Conservation (phyloP, 2,888 invertebrate species). For the Subacronicta megacephala region DNA sequence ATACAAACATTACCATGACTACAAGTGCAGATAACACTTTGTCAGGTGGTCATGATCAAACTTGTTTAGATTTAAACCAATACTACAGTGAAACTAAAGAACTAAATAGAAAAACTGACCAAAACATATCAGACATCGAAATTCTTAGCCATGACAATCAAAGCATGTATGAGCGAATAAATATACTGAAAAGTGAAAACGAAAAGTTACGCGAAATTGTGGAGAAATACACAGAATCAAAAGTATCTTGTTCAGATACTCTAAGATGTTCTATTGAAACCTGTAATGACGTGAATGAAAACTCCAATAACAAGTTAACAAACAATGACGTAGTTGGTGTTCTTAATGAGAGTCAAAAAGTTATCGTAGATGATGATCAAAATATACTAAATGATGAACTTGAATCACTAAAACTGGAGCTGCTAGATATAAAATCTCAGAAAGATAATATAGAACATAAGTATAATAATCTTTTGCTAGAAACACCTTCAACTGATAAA, state of each 20-base stretch:
- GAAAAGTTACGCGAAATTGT: constrained; percentile 63
- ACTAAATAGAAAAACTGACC: constrained; percentile 54
- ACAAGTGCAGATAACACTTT: constrained; percentile 77
- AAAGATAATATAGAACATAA: constrained; percentile 71
- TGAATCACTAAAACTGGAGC: constrained; percentile 59
- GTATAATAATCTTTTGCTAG: constrained; percentile 70
- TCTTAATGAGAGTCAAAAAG: constrained; percentile 47
- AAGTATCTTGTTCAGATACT: constrained; percentile 52
- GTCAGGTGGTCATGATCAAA: constrained; percentile 74
- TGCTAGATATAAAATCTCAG: constrained; percentile 60
- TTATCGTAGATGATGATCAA: constrained; percentile 45
- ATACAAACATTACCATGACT: constrained; percentile 80
- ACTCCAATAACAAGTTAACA: background rate
- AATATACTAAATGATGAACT: constrained; percentile 60
- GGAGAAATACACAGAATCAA: constrained; percentile 49
- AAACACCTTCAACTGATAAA: constrained; percentile 69
- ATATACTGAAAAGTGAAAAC: constrained; percentile 71
- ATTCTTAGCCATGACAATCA: constrained; percentile 57
- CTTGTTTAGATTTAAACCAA: constrained; percentile 77
- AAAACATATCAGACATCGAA: constrained; percentile 59
- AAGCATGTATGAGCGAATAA: constrained; percentile 60
- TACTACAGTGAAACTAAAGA: constrained; percentile 71
- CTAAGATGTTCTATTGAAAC: constrained; percentile 66
- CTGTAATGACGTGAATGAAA: constrained; percentile 24
- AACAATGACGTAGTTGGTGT: constrained; percentile 7